Base-by-base conservation (phyloP, 1,140 invertebrate species). In the Drosophila truncata region DNA sequence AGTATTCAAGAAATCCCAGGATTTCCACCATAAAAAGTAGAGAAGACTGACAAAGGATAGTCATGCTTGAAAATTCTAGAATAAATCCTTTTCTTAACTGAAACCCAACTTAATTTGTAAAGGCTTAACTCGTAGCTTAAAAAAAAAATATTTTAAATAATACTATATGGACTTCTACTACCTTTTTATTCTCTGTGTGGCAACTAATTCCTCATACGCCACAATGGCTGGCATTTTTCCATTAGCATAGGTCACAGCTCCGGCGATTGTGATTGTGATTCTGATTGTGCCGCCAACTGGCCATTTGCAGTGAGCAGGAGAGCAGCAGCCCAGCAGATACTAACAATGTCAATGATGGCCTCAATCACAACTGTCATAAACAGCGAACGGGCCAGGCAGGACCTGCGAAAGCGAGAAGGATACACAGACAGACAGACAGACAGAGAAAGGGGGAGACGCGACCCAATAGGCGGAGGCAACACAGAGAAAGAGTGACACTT, bases 341-440 rank as follows among this genome's bases (percentile, higher is more conserved):
- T 78, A 60, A 78, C 66, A 57, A 57, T 88, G 83, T 54, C 84
- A 87, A 80, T 88, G 80, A 87, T 84, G 84, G 84, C 80, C 77
- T 87, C 84, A 87, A 87, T 87, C 84, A 87, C 59, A 84, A 59
- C 77, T 87, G 84, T 87, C 85, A 87, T 84, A 87, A 88, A 79
- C 84, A 88, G 67, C 65, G 64, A 78, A 35, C 25, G 18, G 25
- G 29, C n/a, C 29, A 33, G 14, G 42, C 23, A 23, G 52, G 52
- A 59, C 66, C 66, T 49, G 20, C 18, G 44, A 27, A 18, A 49
- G 25, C 2, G 65, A 10, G 69, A 39, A 44, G 41, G 42, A 70
- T 52, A 64, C 33, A 3, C 60, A 39, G 31, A 10, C 49, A 31
- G 49, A 27, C 16, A 33, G 31, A 13, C 7, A 39, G 25, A 4